Evolutionary conservation across 2,113 vertebrate species (phyloP).

Genomic region (Hylia prasina): DNA sequence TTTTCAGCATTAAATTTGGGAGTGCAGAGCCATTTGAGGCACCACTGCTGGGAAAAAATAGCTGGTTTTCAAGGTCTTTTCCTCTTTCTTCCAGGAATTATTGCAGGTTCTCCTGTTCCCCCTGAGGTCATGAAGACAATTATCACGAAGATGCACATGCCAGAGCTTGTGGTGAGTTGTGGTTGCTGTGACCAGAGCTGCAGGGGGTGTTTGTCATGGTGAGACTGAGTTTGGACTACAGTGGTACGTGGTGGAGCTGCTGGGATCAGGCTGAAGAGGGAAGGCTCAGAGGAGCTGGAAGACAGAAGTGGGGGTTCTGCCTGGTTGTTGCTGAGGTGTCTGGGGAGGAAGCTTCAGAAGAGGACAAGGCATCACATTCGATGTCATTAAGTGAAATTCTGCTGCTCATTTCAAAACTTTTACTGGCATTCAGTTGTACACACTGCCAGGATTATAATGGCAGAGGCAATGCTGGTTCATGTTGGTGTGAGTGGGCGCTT

Average conservation of each 20-base stretch:
- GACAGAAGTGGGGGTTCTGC: background rate
- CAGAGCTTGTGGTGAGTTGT: conserved; percentile 78
- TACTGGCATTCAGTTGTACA: background rate
- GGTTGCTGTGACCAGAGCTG: background rate
- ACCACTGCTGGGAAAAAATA: background rate
- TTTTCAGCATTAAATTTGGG: background rate
- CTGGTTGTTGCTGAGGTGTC: background rate
- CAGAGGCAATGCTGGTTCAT: background rate
- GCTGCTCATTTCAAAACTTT: background rate
- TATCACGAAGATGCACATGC: conserved; percentile 71
- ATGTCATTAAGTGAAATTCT: background rate
- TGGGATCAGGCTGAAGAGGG: background rate
- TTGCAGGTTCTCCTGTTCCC: conserved; percentile 85
- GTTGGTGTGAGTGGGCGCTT: background rate
- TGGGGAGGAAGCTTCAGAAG: background rate
- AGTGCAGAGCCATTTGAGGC: background rate
- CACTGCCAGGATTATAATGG: background rate
- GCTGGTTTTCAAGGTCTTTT: background rate
- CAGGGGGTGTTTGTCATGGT: background rate
- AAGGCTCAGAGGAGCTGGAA: background rate
- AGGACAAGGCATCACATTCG: background rate
- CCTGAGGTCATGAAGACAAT: conserved; percentile 78
- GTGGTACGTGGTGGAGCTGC: background rate
- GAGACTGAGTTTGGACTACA: accelerated
- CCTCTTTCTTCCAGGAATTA: conserved; percentile 72